A percentile compares a stretch with the other conserved stretches of the same genome.
These are phyloP conservation scores for Orgyia antiqua DNA, from an alignment of 2,888 invertebrate species.

Conservation along the genomic window DNA sequence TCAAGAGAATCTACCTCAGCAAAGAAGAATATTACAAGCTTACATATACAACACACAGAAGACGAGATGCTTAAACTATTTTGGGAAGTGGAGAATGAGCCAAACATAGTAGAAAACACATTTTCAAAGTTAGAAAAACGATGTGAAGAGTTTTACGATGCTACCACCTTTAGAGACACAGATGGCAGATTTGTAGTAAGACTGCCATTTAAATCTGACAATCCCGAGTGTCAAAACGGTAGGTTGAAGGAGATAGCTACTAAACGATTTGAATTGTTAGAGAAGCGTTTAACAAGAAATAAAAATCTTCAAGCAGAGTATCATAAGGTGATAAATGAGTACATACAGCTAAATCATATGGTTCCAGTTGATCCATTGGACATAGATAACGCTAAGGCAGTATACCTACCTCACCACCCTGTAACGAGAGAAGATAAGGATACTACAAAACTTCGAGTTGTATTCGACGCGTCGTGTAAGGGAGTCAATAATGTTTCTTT, in stretches of 20 bases:
- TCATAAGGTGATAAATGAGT: background rate
- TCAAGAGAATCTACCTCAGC: background rate
- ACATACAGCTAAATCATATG: background rate
- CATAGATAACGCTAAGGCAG: slow-evolving; percentile 2
- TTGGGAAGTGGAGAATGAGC: background rate
- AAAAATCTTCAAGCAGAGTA: background rate
- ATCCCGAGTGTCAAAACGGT: background rate
- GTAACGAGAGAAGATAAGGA: slow-evolving; percentile 5
- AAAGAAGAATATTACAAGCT: background rate
- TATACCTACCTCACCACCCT: slow-evolving; percentile 8
- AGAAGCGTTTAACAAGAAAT: background rate
- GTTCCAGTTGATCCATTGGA: slow-evolving; percentile 10
- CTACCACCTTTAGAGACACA: background rate
- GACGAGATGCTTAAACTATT: background rate
- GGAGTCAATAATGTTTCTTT: slow-evolving; percentile 3
- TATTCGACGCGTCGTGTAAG: slow-evolving; percentile 7
- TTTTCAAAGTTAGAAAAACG: background rate
- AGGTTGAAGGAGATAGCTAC: background rate
- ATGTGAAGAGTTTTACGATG: background rate
- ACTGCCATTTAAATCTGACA: background rate
- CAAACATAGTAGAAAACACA: background rate
- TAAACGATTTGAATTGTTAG: background rate
- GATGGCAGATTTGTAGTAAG: background rate
- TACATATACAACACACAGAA: background rate
- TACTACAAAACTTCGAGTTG: slow-evolving; percentile 7